Conservation (phyloP, 2,888 invertebrate species). For the Ochropleura plecta region DNA sequence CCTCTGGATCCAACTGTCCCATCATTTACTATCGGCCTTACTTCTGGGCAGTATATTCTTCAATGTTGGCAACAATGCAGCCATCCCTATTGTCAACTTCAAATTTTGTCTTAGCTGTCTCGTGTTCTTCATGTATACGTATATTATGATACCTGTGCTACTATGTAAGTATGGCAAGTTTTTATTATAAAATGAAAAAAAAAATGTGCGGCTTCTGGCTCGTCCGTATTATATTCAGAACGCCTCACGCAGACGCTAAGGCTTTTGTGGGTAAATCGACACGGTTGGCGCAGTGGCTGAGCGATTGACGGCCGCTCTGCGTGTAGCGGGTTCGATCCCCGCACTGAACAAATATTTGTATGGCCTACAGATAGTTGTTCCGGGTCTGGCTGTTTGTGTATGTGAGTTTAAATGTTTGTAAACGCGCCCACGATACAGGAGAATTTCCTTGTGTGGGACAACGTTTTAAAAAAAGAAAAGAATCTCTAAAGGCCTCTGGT, state of each 20-base stretch:
- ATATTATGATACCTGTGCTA: conserved; percentile 91
- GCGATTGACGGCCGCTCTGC: too few relatives aligned
- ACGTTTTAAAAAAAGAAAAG: too few relatives aligned
- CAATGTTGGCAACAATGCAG: conserved; percentile 90
- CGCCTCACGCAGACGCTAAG: not conserved
- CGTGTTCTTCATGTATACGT: conserved; percentile 92
- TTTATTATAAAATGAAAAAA: not conserved
- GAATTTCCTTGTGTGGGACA: too few relatives aligned
- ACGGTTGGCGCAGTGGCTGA: too few relatives aligned
- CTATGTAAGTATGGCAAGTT: conserved; percentile 87
- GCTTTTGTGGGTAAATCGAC: not conserved
- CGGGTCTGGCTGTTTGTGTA: too few relatives aligned
- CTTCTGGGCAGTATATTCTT: conserved; percentile 91
- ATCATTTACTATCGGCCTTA: conserved; percentile 89
- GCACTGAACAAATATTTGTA: too few relatives aligned
- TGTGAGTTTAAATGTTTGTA: too few relatives aligned
- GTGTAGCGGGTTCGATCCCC: too few relatives aligned
- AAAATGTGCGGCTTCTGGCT: not conserved
- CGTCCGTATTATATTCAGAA: not conserved
- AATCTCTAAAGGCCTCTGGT: too few relatives aligned
- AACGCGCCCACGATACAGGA: too few relatives aligned
- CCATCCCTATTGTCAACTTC: conserved; percentile 89
- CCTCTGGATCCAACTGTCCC: conserved; percentile 90
- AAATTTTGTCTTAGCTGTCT: conserved; percentile 91
- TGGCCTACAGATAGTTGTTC: too few relatives aligned